phyloP scores from a whole-genome alignment of 2,797 vertebrate genomes.

The Spinibarbus caldwelli region DNA sequence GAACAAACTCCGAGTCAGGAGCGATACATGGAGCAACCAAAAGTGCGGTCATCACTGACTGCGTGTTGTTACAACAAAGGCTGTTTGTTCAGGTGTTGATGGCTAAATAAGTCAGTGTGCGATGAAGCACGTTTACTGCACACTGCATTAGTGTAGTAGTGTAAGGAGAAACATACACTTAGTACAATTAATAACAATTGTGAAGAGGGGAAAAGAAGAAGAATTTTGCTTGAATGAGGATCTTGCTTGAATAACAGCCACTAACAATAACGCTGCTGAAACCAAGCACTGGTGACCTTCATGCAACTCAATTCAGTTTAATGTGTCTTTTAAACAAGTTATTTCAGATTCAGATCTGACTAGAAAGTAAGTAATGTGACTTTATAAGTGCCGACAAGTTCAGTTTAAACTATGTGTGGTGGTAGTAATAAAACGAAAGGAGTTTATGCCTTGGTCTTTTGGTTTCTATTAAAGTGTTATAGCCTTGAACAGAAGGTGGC shows the following conservation, averaged over 20 bases:
- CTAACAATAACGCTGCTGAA: too few relatives aligned
- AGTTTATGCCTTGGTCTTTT: neutral
- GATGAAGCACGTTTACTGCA: neutral
- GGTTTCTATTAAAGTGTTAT: neutral
- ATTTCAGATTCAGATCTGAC: neutral
- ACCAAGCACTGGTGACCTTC: neutral
- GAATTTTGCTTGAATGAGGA: neutral
- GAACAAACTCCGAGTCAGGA: neutral
- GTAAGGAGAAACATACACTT: neutral
- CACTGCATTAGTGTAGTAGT: neutral
- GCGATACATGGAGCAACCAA: neutral
- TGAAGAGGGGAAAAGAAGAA: neutral
- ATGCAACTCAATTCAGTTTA: neutral
- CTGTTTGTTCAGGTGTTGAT: neutral
- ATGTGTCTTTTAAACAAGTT: neutral
- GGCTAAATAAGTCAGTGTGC: neutral
- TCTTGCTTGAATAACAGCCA: neutral
- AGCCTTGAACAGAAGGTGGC: slow-evolving; percentile 48
- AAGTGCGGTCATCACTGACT: neutral
- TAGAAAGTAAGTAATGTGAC: neutral
- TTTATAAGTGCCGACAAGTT: neutral
- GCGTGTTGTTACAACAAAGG: neutral
- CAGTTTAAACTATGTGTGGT: neutral
- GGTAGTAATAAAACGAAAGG: neutral
- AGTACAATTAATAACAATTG: neutral